These are phyloP conservation scores for Lutraria rhynchaena DNA, from an alignment of 1,140 invertebrate genomes.

Conservation along the genomic window DNA sequence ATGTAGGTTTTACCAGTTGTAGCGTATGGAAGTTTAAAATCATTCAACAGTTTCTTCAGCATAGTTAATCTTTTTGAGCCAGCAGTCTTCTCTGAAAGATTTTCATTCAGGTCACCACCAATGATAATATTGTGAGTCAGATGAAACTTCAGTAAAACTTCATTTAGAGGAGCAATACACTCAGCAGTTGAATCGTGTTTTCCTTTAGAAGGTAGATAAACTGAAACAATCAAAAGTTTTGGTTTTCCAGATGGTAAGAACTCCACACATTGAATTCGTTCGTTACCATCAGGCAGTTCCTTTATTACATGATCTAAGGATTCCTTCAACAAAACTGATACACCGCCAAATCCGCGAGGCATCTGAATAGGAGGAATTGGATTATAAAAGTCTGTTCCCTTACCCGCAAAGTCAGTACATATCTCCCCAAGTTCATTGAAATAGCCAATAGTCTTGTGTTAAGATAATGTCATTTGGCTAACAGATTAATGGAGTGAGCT, in stretches of 20 bases:
- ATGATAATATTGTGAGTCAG: neutral
- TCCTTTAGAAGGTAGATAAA: neutral
- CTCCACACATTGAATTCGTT: constrained; percentile 33
- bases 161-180: neutral
- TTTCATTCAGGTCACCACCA: constrained; percentile 21
- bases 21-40: constrained; percentile 2
- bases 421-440: constrained; percentile 23
- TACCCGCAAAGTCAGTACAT: constrained; percentile 1
- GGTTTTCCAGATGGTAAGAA: neutral
- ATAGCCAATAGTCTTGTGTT: constrained; percentile 36
- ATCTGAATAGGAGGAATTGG: constrained; percentile 23
- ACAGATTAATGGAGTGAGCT: too few species aligned
- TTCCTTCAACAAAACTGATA: constrained; percentile 14
- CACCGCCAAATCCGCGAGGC: constrained; percentile 26
- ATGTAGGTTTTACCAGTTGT: constrained; percentile 4
- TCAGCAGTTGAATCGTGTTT: constrained; percentile 1
- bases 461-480: too few species aligned
- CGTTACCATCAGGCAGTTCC: constrained; percentile 4
- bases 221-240: neutral
- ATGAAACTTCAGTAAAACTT: neutral
- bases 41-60: neutral
- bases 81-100: neutral
- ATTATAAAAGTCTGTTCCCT: constrained; percentile 19
- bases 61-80: neutral
- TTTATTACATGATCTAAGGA: neutral